Conservation (phyloP, 2,888 invertebrate genomes). For the Watsonalla binaria region DNA sequence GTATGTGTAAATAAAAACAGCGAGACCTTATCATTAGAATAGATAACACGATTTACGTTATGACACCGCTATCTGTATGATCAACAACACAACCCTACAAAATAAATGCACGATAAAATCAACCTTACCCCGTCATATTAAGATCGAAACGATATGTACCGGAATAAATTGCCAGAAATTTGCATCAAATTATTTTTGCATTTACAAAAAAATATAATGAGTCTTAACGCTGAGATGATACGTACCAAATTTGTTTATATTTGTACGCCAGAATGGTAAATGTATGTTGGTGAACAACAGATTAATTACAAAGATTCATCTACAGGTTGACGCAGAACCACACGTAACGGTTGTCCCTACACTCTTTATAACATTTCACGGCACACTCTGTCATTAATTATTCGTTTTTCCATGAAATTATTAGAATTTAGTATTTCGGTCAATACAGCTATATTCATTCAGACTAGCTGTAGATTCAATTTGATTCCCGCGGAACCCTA, state of each 20-base stretch:
- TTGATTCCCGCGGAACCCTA: no score
- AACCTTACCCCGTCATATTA: constrained; percentile 28
- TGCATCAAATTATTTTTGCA: constrained; percentile 2
- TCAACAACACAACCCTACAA: constrained; percentile 25
- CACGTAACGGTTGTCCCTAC: constrained; percentile 47
- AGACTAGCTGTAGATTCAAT: no score
- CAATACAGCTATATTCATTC: constrained; percentile 15
- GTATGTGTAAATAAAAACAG: neutral
- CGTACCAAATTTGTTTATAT: constrained; percentile 9
- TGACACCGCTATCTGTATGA: constrained; percentile 36
- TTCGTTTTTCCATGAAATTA: constrained; percentile 38
- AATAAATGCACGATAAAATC: constrained; percentile 1
- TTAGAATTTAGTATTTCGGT: constrained; percentile 27
- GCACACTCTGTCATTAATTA: constrained; percentile 32
- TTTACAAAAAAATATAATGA: neutral
- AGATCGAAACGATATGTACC: constrained; percentile 26
- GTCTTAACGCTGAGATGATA: constrained; percentile 5
- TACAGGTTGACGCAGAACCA: constrained; percentile 39
- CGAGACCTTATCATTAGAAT: neutral
- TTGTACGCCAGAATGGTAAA: neutral
- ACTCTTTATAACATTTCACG: constrained; percentile 40
- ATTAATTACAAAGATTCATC: constrained; percentile 71
- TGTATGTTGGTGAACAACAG: constrained; percentile 34
- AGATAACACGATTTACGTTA: constrained; percentile 38
- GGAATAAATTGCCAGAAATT: constrained; percentile 17